A percentile compares a stretch with the other conserved stretches of the same genome.
Evolutionary conservation across 2,797 vertebrate genomes (phyloP).

Genomic region (Glyptemys insculpta): DNA sequence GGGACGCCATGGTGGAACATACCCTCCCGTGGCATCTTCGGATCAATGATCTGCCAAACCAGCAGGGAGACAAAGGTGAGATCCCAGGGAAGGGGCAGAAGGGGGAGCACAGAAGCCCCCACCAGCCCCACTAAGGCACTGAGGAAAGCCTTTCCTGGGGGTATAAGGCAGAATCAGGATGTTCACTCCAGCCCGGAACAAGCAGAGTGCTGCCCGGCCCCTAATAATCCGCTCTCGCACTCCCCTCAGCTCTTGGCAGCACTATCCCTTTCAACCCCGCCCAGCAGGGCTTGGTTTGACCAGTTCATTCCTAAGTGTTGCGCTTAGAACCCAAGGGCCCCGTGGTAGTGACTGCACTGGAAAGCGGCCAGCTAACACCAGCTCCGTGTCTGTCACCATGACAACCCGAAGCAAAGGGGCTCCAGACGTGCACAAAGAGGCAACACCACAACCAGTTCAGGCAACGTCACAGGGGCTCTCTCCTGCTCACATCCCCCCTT

Average conservation of each 20-base stretch:
- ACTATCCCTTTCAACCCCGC: neutral
- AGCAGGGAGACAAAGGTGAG: neutral
- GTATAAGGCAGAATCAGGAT: neutral
- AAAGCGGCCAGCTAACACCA: too few relatives aligned
- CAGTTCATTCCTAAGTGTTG: neutral
- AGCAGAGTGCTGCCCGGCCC: neutral
- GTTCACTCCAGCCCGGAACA: accelerated
- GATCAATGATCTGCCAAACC: constrained; percentile 94
- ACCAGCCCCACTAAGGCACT: neutral
- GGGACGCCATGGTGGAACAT: constrained; percentile 98
- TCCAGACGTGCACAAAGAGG: too few relatives aligned
- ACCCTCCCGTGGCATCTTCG: constrained; percentile 99
- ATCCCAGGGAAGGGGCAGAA: neutral
- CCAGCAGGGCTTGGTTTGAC: neutral
- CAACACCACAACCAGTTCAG: too few relatives aligned
- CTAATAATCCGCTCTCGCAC: neutral
- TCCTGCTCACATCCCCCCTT: too few relatives aligned
- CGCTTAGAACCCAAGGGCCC: neutral
- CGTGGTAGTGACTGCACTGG: neutral
- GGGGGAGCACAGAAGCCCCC: neutral
- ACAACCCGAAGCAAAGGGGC: too few relatives aligned
- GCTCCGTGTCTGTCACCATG: too few relatives aligned
- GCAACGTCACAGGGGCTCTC: too few relatives aligned
- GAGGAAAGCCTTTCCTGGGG: neutral
- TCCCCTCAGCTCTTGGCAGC: neutral